A percentile compares a stretch with the other conserved stretches of the same genome.
phyloP scores from a whole-genome alignment of 2,797 vertebrate species.

The Linurgus olivaceus region DNA sequence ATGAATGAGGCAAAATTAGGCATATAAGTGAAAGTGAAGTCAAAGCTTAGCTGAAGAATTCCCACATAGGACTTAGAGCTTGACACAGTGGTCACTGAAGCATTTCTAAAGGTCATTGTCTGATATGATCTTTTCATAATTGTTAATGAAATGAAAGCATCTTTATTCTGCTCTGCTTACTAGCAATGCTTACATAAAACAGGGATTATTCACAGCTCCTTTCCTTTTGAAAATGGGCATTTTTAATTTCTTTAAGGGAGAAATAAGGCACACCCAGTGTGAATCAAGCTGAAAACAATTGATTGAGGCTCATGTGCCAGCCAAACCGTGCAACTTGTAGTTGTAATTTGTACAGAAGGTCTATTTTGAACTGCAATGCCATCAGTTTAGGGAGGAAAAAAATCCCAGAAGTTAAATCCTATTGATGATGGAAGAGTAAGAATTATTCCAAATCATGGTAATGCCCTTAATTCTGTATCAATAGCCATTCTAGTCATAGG shows the following conservation, averaged over 20 bases:
- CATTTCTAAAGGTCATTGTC: conserved; percentile 47
- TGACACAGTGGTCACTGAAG: conserved; percentile 28
- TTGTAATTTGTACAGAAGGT: background rate
- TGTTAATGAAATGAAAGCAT: conserved; percentile 47
- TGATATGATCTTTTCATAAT: conserved; percentile 58
- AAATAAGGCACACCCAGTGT: background rate
- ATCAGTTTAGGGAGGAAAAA: background rate
- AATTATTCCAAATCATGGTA: background rate
- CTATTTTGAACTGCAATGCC: background rate
- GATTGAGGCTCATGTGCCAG: background rate
- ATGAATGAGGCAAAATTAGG: background rate
- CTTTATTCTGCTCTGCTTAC: conserved; percentile 61
- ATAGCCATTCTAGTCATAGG: background rate
- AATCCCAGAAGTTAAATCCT: background rate
- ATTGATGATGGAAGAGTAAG: background rate
- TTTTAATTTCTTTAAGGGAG: background rate
- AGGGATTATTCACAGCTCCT: conserved; percentile 29
- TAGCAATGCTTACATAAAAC: conserved; percentile 18
- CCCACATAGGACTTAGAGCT: background rate
- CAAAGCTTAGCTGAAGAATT: conserved; percentile 25
- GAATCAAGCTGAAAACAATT: background rate
- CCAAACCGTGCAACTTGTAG: background rate
- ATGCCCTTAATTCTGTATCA: background rate
- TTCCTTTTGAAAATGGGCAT: background rate
- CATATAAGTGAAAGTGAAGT: background rate